A percentile compares a stretch with the other conserved stretches of the same genome.
Evolutionary conservation across 2,888 invertebrate genomes (phyloP).

Genomic region (Pammene fasciana): DNA sequence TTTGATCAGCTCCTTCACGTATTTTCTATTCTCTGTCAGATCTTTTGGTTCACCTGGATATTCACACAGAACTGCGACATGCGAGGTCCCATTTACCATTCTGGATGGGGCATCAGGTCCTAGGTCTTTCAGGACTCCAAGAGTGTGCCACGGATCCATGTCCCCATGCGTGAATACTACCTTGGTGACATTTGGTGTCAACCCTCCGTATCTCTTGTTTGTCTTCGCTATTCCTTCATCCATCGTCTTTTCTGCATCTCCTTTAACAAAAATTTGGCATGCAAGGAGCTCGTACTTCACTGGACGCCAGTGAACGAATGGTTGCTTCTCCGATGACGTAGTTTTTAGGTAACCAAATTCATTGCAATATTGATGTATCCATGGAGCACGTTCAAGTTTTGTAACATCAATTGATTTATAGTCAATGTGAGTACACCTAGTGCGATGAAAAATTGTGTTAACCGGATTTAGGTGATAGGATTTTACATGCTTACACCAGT

Average conservation of each 20-base stretch:
- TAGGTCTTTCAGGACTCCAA: constrained; percentile 4
- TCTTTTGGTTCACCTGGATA: constrained; percentile 60
- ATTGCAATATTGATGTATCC: constrained; percentile 90
- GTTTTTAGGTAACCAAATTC: constrained; percentile 90
- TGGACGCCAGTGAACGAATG: constrained; percentile 81
- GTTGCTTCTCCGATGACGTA: constrained; percentile 80
- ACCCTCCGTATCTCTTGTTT: background rate
- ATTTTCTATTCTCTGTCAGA: constrained; percentile 61
- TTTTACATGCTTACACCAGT: background rate
- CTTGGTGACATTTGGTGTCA: constrained; percentile 80
- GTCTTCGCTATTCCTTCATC: constrained; percentile 65
- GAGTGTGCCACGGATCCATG: constrained; percentile 6
- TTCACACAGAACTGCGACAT: background rate
- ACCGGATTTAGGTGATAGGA: background rate
- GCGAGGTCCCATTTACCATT: constrained; percentile 5
- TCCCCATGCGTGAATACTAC: constrained; percentile 7
- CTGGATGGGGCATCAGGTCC: constrained; percentile 67
- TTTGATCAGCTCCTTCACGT: constrained; percentile 68
- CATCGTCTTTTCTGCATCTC: constrained; percentile 63
- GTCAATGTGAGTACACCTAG: constrained; percentile 47
- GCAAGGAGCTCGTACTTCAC: constrained; percentile 68
- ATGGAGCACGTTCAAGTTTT: constrained; percentile 52
- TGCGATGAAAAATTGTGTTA: constrained; percentile 43
- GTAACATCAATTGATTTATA: constrained; percentile 45
- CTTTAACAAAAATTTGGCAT: constrained; percentile 72